Evolutionary conservation across 2,797 vertebrate genomes (phyloP).

Genomic region (Cyprinodon diabolis): DNA sequence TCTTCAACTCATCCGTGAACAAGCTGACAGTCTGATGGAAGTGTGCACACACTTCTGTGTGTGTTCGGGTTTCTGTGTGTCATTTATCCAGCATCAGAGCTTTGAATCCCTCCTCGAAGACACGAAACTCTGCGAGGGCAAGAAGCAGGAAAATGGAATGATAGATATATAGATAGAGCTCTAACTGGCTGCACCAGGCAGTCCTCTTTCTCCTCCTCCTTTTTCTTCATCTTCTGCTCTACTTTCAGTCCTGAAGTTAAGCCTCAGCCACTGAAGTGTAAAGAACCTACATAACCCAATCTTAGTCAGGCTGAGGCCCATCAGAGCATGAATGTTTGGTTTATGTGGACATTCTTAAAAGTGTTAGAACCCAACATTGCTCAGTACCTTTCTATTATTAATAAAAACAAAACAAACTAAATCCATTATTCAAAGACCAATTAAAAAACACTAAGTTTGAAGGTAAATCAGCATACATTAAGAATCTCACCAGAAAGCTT

Average conservation of each 20-base stretch:
- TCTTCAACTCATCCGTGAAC: slow-evolving; percentile 21
- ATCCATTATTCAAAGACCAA: background rate
- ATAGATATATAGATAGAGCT: slow-evolving; percentile 50
- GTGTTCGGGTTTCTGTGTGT: slow-evolving; percentile 4
- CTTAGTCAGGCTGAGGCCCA: slow-evolving; percentile 41
- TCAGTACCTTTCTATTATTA: slow-evolving; percentile 36
- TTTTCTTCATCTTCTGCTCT: slow-evolving; percentile 17
- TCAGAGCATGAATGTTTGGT: slow-evolving; percentile 54
- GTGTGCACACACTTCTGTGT: slow-evolving; percentile 11
- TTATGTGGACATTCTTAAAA: slow-evolving; percentile 29
- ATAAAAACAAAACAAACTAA: slow-evolving; percentile 6
- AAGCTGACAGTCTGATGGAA: slow-evolving; percentile 1
- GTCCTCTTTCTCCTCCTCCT: slow-evolving; percentile 18
- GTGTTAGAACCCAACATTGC: slow-evolving; percentile 46
- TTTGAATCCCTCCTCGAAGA: slow-evolving; percentile 51
- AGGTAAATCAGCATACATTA: background rate
- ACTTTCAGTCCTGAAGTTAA: slow-evolving; percentile 42
- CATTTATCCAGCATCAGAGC: slow-evolving; percentile 24
- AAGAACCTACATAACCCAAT: slow-evolving; percentile 60
- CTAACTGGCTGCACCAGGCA: slow-evolving; percentile 19
- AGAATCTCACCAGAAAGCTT: background rate
- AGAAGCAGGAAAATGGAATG: slow-evolving; percentile 39
- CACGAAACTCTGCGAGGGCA: slow-evolving; percentile 43
- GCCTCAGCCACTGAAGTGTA: slow-evolving; percentile 43
- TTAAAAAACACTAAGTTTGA: background rate